Evolutionary conservation across 2,888 invertebrate genomes (phyloP).

Genomic region (Rotaria sp.): DNA sequence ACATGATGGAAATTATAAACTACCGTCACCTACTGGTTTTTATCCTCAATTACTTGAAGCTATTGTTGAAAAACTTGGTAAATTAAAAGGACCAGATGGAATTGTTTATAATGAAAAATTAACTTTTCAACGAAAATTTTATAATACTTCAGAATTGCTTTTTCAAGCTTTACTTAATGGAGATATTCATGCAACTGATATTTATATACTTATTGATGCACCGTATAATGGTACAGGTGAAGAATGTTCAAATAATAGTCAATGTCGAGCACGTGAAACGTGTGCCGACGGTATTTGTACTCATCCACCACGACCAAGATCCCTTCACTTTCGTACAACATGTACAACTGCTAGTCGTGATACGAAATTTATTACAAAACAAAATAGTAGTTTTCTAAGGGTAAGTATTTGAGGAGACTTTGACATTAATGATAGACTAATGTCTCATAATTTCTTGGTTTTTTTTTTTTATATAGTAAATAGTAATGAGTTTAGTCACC

Average conservation of each 20-base stretch:
- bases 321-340: conserved; percentile 19
- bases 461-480: no score
- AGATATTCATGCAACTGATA: conserved; percentile 34
- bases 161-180: conserved; percentile 33
- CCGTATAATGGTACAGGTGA: conserved; percentile 27
- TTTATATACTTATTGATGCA: conserved; percentile 32
- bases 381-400: not conserved
- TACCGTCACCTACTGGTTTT: conserved; percentile 24
- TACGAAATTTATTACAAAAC: conserved; percentile 35
- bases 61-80: conserved; percentile 31
- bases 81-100: conserved; percentile 33
- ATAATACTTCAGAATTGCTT: not conserved
- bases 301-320: conserved; percentile 30
- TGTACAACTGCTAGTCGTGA: conserved; percentile 33
- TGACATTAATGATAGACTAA: no score
- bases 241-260: not conserved
- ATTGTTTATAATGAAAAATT: conserved; percentile 2
- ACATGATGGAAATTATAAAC: conserved; percentile 37
- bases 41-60: conserved; percentile 31
- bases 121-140: not conserved
- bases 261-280: conserved; percentile 6
- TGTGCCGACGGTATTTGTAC: not conserved
- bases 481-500: no score
- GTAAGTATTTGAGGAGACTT: no score
- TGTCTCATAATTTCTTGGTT: no score